These are phyloP conservation scores for Emmelina monodactyla DNA, from an alignment of 2,888 invertebrate species.

Conservation along the genomic window DNA sequence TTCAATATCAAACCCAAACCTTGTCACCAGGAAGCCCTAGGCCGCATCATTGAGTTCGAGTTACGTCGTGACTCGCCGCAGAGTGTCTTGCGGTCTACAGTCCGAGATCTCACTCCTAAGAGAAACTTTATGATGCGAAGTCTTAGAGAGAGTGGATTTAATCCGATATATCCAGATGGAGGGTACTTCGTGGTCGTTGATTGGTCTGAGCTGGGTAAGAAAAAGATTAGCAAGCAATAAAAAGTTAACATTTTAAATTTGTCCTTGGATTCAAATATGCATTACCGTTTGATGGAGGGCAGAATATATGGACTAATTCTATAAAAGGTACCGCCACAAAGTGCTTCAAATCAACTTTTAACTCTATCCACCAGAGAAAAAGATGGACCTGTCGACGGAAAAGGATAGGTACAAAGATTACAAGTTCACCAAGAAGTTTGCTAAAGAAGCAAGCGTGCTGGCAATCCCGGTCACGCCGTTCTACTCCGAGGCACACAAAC, in stretches of 20 bases:
- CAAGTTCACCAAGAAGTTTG: conserved; percentile 95
- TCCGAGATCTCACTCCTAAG: conserved; percentile 77
- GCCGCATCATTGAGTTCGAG: conserved; percentile 88
- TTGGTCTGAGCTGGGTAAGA: conserved; percentile 81
- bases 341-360: no score
- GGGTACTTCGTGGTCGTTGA: conserved; percentile 98
- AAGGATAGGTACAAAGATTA: conserved; percentile 83
- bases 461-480: conserved; percentile 96
- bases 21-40: conserved; percentile 93
- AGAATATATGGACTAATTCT: no score
- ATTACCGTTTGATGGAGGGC: no score
- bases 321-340: no score
- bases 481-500: conserved; percentile 82
- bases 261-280: no score
- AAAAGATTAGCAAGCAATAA: no score
- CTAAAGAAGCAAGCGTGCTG: conserved; percentile 89
- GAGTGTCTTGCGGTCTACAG: conserved; percentile 83
- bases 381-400: conserved; percentile 75
- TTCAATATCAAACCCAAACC: no score
- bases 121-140: conserved; percentile 81
- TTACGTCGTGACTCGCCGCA: conserved; percentile 75
- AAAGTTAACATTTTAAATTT: no score
- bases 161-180: conserved; percentile 91
- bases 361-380: conserved; percentile 66
- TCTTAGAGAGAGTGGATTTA: conserved; percentile 82